Percentiles rank a stretch among this genome's conserved stretches.
Evolutionary conservation across 2,797 vertebrate species (phyloP).

Genomic region (Betta splendens): DNA sequence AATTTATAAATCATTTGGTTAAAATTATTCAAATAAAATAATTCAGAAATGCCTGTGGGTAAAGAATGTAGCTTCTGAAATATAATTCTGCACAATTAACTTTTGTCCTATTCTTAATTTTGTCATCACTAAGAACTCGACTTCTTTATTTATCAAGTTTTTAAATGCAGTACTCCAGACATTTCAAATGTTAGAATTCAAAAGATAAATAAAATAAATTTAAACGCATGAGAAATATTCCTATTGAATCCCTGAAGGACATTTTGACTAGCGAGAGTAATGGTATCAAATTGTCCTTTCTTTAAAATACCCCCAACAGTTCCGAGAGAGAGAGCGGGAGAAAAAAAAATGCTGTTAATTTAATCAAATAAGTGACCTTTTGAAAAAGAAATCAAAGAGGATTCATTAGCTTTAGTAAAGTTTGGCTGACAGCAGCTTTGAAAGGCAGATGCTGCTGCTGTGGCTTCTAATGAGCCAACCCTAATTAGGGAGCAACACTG

Average conservation of each 20-base stretch:
- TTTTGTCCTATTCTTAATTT: constrained; percentile 17
- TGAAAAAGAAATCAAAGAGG: constrained; percentile 86
- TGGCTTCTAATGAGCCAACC: constrained; percentile 85
- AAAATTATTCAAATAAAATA: constrained; percentile 16
- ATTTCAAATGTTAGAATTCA: constrained; percentile 25
- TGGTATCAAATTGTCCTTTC: constrained; percentile 76
- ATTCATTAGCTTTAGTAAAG: constrained; percentile 88
- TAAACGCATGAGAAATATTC: constrained; percentile 40
- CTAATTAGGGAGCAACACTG: constrained; percentile 85
- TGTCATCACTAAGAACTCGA: constrained; percentile 7
- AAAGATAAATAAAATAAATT: constrained; percentile 56
- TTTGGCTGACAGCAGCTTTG: constrained; percentile 86
- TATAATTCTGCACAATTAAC: constrained; percentile 15
- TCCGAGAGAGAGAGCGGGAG: constrained; percentile 51
- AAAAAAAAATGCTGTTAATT: constrained; percentile 80
- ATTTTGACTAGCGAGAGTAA: constrained; percentile 61
- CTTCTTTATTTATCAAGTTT: constrained; percentile 10
- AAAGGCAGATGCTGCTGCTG: constrained; percentile 86
- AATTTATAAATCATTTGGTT: constrained; percentile 4
- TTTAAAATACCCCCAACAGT: constrained; percentile 74
- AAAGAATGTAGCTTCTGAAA: constrained; percentile 6
- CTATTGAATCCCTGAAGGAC: constrained; percentile 62
- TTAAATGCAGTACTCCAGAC: constrained; percentile 23
- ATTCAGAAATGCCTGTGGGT: constrained; percentile 2
- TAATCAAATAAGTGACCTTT: constrained; percentile 87